Percentiles rank a stretch among this genome's conserved stretches.
Evolutionary conservation across 2,113 vertebrate species (phyloP).

Genomic region (Neoarius graeffei): DNA sequence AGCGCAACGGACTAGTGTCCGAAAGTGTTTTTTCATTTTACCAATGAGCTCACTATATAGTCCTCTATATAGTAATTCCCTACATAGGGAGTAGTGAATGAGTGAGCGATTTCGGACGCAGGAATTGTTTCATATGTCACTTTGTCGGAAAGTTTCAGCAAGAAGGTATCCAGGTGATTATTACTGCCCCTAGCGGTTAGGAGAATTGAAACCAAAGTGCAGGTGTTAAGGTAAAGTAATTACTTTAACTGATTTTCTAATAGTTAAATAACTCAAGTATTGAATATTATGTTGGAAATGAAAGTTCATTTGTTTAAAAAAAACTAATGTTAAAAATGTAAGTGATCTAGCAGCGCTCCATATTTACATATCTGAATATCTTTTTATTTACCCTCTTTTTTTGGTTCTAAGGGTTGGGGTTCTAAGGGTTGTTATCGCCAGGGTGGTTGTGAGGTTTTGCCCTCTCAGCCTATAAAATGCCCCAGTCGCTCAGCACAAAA

Average conservation of each 20-base stretch:
- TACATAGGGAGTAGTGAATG: too few species aligned
- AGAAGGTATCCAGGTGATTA: not conserved
- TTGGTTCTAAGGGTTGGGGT: too few species aligned
- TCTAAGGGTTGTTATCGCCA: too few species aligned
- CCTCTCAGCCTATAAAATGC: too few species aligned
- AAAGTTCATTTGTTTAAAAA: not conserved
- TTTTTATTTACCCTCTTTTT: not conserved
- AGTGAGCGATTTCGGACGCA: too few species aligned
- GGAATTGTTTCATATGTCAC: not conserved
- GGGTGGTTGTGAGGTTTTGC: too few species aligned
- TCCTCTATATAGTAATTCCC: too few species aligned
- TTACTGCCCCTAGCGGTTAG: not conserved
- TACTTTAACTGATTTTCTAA: not conserved
- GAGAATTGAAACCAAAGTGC: not conserved
- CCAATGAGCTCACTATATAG: too few species aligned
- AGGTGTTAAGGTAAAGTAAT: not conserved
- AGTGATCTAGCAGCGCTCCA: not conserved
- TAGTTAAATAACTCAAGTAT: not conserved
- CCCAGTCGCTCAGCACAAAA: too few species aligned
- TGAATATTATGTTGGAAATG: not conserved
- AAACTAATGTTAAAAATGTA: not conserved
- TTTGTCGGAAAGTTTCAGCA: not conserved
- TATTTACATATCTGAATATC: not conserved
- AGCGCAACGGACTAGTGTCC: too few species aligned
- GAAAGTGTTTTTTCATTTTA: too few species aligned